Evolutionary conservation across 1,140 invertebrate genomes (phyloP).

Genomic region (Cataglyphis hispanica): DNA sequence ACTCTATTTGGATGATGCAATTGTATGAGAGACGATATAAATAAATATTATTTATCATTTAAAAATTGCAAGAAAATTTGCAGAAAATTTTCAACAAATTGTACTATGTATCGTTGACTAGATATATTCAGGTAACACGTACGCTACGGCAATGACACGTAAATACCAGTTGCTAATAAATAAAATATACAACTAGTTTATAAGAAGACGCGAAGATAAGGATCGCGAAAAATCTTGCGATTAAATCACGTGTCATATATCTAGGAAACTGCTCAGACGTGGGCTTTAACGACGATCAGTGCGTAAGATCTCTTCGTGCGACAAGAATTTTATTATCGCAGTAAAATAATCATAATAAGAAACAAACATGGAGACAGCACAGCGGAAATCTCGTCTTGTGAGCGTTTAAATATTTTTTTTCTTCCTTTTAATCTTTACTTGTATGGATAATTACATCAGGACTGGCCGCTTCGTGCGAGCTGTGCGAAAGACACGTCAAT

Average conservation of each 20-base stretch:
- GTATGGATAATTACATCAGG: background rate
- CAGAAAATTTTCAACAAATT: background rate
- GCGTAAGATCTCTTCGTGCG: background rate
- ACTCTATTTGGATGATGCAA: background rate
- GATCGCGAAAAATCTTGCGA: background rate
- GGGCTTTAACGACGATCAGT: background rate
- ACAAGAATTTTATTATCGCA: constrained; percentile 30
- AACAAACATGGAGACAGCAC: background rate
- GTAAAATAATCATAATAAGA: constrained; percentile 36
- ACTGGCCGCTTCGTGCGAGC: background rate
- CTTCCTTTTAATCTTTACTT: background rate
- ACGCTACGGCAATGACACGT: background rate
- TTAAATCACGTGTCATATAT: background rate
- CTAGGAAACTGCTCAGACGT: background rate
- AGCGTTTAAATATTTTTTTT: background rate
- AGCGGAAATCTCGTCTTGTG: background rate
- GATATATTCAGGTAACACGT: background rate
- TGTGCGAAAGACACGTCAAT: background rate
- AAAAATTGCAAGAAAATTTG: background rate
- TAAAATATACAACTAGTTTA: no score
- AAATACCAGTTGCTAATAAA: constrained; percentile 9
- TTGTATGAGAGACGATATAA: background rate
- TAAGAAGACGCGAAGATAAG: background rate
- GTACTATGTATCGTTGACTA: background rate
- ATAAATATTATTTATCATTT: background rate